These are phyloP conservation scores for Myotis findleyi DNA, from an alignment of 2,797 vertebrate species.

Conservation along the genomic window DNA sequence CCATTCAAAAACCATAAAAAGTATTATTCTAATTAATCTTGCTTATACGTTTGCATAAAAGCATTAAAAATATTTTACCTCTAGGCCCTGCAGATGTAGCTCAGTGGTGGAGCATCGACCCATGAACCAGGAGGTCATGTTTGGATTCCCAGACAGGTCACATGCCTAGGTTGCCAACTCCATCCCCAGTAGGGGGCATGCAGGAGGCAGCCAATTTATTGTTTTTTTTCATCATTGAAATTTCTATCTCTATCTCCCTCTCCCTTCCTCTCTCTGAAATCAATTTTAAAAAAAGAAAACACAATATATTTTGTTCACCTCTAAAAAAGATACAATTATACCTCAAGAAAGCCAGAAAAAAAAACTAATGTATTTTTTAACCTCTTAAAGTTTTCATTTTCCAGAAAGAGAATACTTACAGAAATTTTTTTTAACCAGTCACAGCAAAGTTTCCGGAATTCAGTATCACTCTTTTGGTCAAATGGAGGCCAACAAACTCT, in stretches of 20 bases:
- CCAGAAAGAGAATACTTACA: conserved; percentile 87
- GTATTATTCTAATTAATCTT: neutral
- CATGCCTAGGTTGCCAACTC: too few relatives aligned
- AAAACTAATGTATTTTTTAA: neutral
- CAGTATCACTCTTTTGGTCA: conserved; percentile 86
- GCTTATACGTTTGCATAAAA: conserved; percentile 22
- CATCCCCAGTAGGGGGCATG: too few relatives aligned
- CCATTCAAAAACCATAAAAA: conserved; percentile 37
- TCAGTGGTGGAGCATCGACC: neutral
- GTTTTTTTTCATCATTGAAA: too few relatives aligned
- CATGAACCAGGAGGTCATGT: too few relatives aligned
- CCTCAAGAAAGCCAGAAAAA: conserved; percentile 5
- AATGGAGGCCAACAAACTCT: conserved; percentile 89
- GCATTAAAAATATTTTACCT: conserved; percentile 33
- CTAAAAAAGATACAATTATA: neutral
- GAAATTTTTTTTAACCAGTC: conserved; percentile 92
- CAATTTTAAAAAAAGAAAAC: too few relatives aligned
- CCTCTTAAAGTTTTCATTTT: conserved; percentile 29
- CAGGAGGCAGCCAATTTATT: too few relatives aligned
- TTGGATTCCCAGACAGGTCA: too few relatives aligned
- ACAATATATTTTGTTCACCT: neutral
- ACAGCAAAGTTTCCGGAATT: conserved; percentile 91
- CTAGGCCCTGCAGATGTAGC: neutral
- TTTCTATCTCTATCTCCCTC: too few relatives aligned
- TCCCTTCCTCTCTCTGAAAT: too few relatives aligned